Conservation (phyloP, 64 coral and sea anemone genomes). For the Porites australiensis region DNA sequence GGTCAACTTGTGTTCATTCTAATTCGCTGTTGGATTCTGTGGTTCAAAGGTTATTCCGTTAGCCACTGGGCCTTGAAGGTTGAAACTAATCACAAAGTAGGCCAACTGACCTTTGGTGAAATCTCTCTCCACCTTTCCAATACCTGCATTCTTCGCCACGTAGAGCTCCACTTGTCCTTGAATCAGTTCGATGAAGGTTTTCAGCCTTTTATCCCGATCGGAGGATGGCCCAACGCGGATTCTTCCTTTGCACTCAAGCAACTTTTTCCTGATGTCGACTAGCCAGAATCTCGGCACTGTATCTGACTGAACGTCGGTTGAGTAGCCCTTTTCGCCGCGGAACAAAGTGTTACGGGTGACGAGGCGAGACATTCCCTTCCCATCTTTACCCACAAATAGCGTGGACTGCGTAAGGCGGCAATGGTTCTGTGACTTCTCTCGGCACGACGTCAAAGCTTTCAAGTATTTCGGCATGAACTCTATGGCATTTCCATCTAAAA, state of each 20-base stretch:
- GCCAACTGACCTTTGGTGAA: slow-evolving; percentile 41
- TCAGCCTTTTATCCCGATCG: background rate
- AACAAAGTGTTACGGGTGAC: slow-evolving; percentile 43
- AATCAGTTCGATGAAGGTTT: slow-evolving; percentile 51
- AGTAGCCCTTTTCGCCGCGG: slow-evolving; percentile 50
- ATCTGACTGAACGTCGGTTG: slow-evolving; percentile 1
- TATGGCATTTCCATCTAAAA: slow-evolving; percentile 12
- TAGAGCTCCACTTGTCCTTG: slow-evolving; percentile 65
- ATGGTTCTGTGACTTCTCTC: slow-evolving; percentile 67
- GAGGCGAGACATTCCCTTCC: slow-evolving; percentile 52
- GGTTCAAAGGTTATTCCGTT: slow-evolving; percentile 74
- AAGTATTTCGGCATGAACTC: slow-evolving; percentile 18
- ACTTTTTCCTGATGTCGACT: slow-evolving; percentile 7
- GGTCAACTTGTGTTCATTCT: background rate
- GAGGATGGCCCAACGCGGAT: background rate
- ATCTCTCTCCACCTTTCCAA: slow-evolving; percentile 62
- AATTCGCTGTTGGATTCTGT: background rate
- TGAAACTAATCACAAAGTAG: slow-evolving; percentile 79
- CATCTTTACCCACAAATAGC: slow-evolving; percentile 38
- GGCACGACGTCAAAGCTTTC: slow-evolving; percentile 47
- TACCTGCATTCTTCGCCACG: slow-evolving; percentile 63
- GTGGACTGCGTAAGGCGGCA: slow-evolving; percentile 20
- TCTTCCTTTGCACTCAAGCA: slow-evolving; percentile 50
- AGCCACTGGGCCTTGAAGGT: slow-evolving; percentile 54
- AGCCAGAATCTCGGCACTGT: slow-evolving; percentile 28